Conservation (phyloP, 2,113 vertebrate species). For the Vulpes vulpes region DNA sequence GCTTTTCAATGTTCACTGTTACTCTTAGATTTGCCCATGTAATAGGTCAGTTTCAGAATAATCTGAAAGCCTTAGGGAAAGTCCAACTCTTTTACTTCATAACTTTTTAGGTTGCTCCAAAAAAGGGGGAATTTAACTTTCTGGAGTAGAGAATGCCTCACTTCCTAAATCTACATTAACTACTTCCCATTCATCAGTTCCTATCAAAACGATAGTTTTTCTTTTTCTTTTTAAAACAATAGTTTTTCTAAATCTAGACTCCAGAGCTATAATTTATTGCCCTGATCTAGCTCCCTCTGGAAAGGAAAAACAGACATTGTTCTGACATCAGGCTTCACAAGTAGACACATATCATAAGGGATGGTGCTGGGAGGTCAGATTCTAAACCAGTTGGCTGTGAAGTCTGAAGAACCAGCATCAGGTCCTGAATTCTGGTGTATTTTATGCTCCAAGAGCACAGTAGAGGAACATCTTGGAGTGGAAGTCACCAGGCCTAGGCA, state of each 20-base stretch:
- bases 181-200: background rate
- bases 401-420: background rate
- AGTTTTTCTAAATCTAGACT: background rate
- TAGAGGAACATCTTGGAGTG: background rate
- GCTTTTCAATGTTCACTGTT: background rate
- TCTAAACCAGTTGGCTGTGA: background rate
- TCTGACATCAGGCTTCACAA: background rate
- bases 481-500: background rate
- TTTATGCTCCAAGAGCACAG: background rate
- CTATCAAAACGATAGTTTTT: background rate
- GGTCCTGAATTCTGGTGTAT: background rate
- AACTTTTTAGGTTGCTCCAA: conserved; percentile 33
- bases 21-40: conserved; percentile 4
- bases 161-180: conserved; percentile 43
- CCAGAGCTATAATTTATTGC: background rate
- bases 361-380: background rate
- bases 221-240: background rate
- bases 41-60: conserved; percentile 57
- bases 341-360: background rate
- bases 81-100: conserved; percentile 49
- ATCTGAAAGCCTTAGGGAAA: conserved; percentile 61
- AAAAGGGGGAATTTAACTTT: conserved; percentile 40
- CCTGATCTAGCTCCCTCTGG: background rate
- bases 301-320: background rate
- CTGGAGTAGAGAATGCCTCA: conserved; percentile 40